Evolutionary conservation across 1,140 invertebrate genomes (phyloP), one percentile per base, ranked within the genome.

Genomic region (Eriocheir sinensis): DNA sequence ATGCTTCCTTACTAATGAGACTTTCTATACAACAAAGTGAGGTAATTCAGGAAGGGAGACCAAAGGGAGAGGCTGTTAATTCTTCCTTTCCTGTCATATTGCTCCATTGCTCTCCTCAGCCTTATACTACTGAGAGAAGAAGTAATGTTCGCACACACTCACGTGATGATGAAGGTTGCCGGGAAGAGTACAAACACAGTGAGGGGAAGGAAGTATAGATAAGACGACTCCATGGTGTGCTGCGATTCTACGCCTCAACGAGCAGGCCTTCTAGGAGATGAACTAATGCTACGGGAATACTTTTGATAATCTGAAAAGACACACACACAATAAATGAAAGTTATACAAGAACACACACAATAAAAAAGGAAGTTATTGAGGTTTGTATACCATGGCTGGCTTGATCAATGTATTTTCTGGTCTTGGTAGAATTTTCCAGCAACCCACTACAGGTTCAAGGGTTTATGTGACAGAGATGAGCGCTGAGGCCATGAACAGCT

Each of bases 151-250:
- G 6, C 17, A 48, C 34, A 3, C 79, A 95, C 48, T 32, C 83
- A 98, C 97, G 97, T 97, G 89, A 97, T 96, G 38, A 97, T 96
- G 95, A 98, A 97, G 38, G 97, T 97, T 0, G 97, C 95, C 53
- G 97, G 97, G 95, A 98, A 97, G 15, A 97, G 96, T n/a, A 97
- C 95, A 96, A 97, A 97, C 0, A 97, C 96, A 17, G 96, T 93
- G 21, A 98, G 97, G 12, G 97, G 97, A 60, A 98, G 93, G 85
- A 97, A 97, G 96, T 97, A 97, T 3, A 98, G 95, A 92, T 96
- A 97, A 27, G 96, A 93, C 30, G 94, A 89, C 72, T 81, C 94
- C 94, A 95, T 95, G 80, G 6, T 92, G 60, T 72, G 38, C 36
- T 12, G 27, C 60, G n/a, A 21, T n/a, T n/a, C 60, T 72, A 72